These are phyloP conservation scores for Pangasius larnaudii DNA, from an alignment of 2,797 vertebrate genomes.

Conservation along the genomic window DNA sequence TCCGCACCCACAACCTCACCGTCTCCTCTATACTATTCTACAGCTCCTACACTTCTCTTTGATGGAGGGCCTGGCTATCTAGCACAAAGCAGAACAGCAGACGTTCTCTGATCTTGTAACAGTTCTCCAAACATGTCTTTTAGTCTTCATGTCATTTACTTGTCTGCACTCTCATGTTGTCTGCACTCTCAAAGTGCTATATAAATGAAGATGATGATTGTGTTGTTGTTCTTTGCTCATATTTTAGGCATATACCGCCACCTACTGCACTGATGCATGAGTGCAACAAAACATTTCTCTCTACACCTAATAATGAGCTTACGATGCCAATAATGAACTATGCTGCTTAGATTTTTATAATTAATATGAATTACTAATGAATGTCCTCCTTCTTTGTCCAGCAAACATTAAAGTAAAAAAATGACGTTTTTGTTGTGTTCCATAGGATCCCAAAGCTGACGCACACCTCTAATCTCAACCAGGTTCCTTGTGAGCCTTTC, in stretches of 20 bases:
- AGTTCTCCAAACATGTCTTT: neutral
- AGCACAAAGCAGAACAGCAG: neutral
- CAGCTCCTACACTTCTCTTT: neutral
- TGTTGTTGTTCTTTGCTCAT: neutral
- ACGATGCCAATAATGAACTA: too few species aligned
- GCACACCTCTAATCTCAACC: too few species aligned
- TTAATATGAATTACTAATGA: neutral
- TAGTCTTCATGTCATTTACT: neutral
- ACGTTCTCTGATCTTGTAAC: neutral
- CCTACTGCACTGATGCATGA: too few species aligned
- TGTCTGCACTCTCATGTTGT: neutral
- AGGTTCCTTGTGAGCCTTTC: neutral
- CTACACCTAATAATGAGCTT: neutral
- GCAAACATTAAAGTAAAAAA: neutral
- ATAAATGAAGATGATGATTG: neutral
- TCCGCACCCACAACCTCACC: neutral
- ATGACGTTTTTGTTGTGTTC: neutral
- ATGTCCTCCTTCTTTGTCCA: neutral
- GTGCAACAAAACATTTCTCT: too few species aligned
- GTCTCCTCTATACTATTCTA: neutral
- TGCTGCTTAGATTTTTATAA: neutral
- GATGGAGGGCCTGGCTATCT: neutral
- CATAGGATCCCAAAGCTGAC: neutral
- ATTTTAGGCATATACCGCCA: neutral
- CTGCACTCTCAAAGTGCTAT: neutral